Base-by-base conservation (phyloP, 2,888 invertebrate species). In the Anarsia innoxiella region DNA sequence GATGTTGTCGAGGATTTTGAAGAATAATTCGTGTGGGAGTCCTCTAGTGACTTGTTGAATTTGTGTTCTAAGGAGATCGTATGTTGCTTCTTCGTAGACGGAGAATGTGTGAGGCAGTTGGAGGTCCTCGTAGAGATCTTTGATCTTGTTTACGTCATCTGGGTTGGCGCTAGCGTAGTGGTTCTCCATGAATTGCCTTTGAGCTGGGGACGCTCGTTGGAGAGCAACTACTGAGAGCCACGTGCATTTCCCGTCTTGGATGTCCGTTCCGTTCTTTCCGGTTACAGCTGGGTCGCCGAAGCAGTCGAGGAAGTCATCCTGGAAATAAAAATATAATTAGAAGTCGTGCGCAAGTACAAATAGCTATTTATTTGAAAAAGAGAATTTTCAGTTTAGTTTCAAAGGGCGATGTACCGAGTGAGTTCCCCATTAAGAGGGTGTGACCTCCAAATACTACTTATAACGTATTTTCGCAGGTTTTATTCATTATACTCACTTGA, bases 241-340 rank as follows among this genome's bases (percentile, higher is more conserved):
- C 0, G 96, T 91, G 75, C 98, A 99, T 79, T 98, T 99, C 19
- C 97, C 97, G 53, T 97, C 96, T 75, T 93, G 89, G 51, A 99
- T 97, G 65, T 99, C 98, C 0, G 91, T 93, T 19, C 96, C 95
- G 25, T 89, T 83, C 83, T 98, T 99, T 4, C 98, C 99, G 0
- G 92, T 96, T 1, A 93, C 87, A 5, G 88, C 84, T 10, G 93
- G 89, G 66, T 96, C 91, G 0, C 97, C 97, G 68, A 93, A 99
- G 64, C 94, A 95, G 68, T 97, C 97, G 25, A 96, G 79, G 76
- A 90, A 96, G 67, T 96, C 96, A 69, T 96, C 94, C 88, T 91
- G 77, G 2, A 70, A 75, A n/a, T n/a, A n/a, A n/a, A n/a, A n/a
- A n/a, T n/a, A n/a, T n/a, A n/a, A n/a, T n/a, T n/a, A n/a, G n/a